Percentiles rank a stretch among this genome's conserved stretches.
Conservation (phyloP, 2,888 invertebrate species). For the Protophormia terraenovae region DNA sequence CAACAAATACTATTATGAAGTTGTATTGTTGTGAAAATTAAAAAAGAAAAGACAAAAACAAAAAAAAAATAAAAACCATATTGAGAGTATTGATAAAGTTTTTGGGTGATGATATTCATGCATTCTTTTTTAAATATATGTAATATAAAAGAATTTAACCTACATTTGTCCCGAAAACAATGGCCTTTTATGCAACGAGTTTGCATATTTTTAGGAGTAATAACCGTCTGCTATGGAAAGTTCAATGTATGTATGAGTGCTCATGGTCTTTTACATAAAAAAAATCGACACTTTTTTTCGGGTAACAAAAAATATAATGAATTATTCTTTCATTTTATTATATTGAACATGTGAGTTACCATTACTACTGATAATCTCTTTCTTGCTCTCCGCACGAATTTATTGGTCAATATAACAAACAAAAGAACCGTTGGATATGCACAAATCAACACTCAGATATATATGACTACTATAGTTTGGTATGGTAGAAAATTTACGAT, state of each 20-base stretch:
- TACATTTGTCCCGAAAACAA: conserved; percentile 41
- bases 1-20: neutral
- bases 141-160: conserved; percentile 50
- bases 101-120: neutral
- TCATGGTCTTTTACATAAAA: neutral
- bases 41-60: neutral
- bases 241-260: conserved; percentile 37
- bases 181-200: conserved; percentile 8
- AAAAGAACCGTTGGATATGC: conserved; percentile 31
- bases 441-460: conserved; percentile 22
- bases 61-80: neutral
- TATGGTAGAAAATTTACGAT: neutral
- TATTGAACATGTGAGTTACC: conserved; percentile 38
- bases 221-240: conserved; percentile 45
- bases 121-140: neutral
- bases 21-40: conserved; percentile 8
- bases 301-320: conserved; percentile 22
- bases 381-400: neutral
- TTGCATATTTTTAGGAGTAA: conserved; percentile 42
- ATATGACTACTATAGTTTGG: neutral
- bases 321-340: conserved; percentile 36
- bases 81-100: conserved; percentile 34
- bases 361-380: conserved; percentile 44
- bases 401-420: conserved; percentile 51
- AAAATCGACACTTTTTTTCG: conserved; percentile 15